Percentiles rank a stretch among this genome's conserved stretches.
These are phyloP conservation scores for Umimayanthus kanabou DNA, from an alignment of 92 coral and sea anemone species.

Conservation along the genomic window DNA sequence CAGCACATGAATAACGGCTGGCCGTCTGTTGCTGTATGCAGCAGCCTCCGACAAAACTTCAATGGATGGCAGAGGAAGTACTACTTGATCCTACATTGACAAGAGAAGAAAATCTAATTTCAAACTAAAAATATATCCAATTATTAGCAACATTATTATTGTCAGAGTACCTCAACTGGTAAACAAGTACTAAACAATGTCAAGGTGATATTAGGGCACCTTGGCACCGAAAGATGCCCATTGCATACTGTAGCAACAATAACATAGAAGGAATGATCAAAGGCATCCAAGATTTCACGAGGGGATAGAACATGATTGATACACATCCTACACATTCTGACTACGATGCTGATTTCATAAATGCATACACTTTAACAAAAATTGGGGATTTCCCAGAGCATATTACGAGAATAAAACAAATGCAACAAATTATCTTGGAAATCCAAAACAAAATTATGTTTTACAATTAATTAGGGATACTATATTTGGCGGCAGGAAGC, in stretches of 20 bases:
- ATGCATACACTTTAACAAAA: too few species aligned
- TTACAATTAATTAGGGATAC: too few species aligned
- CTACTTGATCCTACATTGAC: conserved; percentile 68
- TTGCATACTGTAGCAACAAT: neutral
- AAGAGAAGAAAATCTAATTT: neutral
- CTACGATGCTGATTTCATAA: too few species aligned
- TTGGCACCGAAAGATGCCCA: neutral
- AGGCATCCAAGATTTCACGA: neutral
- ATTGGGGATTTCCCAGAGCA: too few species aligned
- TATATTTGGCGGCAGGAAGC: too few species aligned
- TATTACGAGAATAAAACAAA: too few species aligned
- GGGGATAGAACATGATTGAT: too few species aligned
- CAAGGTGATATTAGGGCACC: neutral
- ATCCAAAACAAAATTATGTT: too few species aligned
- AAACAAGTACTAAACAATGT: too few species aligned
- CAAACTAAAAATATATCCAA: neutral
- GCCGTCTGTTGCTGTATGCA: conserved; percentile 94
- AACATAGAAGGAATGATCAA: neutral
- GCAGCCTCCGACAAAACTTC: conserved; percentile 99
- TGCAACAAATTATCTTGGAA: too few species aligned
- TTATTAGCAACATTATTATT: too few species aligned
- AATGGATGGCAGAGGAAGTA: conserved; percentile 96
- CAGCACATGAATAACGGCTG: conserved; percentile 96
- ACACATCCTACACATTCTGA: too few species aligned
- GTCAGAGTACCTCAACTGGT: neutral